Evolutionary conservation across 2,888 invertebrate genomes (phyloP), one percentile per base, ranked within the genome.

Genomic region (Diaphora mendica): DNA sequence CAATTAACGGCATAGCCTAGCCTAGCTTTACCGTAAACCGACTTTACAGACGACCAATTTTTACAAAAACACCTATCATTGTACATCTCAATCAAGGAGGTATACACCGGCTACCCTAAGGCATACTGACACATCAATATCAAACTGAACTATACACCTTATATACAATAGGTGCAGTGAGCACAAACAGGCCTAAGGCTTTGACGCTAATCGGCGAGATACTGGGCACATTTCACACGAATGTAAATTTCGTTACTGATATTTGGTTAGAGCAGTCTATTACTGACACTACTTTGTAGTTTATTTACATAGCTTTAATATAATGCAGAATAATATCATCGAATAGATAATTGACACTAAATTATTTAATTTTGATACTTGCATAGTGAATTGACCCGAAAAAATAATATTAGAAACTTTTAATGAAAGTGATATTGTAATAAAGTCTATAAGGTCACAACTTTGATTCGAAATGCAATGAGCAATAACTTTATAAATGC

Each of bases 181-280:
- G 33, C 72, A 79, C 83, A 79, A 85, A 83, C 82, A 84, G 84
- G 86, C 89, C 82, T 79, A 69, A 78, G 85, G 88, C 87, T 71
- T 75, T 83, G 88, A 85, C 86, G 88, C 84, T 82, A 87, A 88
- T 89, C 88, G 87, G 87, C 80, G 82, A 87, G 89, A 88, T 89
- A 88, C 87, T 90, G 91, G 90, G 90, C 87, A 76, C 79, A 77
- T 78, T 85, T 89, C 89, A 91, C 90, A 84, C 87, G 88, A 90
- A 92, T 92, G 92, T 87, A 90, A 92, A 92, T 92, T 86, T 81
- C 33, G 26, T 69, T 73, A 51, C 11, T 17, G 83, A 80, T 79
- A 35, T 73, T 66, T 44, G 42, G n/a, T 35, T 51, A 23, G 5
- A 23, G 23, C 51, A 23, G 2, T 55, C 51, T 55, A 55, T 55